Evolutionary conservation across 2,888 invertebrate species (phyloP).

Genomic region (Galerucella nymphaeae): DNA sequence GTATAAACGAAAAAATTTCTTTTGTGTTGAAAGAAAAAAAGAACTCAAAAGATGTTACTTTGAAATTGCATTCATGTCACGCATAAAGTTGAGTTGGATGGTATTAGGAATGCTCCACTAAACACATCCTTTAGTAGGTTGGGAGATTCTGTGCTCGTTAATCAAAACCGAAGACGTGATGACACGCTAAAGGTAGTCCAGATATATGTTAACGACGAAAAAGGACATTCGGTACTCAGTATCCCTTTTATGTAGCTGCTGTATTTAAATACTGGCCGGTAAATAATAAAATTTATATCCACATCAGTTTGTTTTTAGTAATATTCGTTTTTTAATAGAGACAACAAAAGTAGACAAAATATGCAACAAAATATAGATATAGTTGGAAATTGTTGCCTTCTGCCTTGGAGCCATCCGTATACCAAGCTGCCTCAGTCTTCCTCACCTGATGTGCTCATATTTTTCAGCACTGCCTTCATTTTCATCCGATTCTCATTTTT

Average conservation of each 20-base stretch:
- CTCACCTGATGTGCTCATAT: too few species aligned
- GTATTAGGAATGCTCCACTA: conserved; percentile 23
- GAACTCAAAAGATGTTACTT: conserved; percentile 9
- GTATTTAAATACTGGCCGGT: not conserved
- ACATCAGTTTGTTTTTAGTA: not conserved
- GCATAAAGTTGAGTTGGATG: conserved; percentile 24
- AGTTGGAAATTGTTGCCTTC: too few species aligned
- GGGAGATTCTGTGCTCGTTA: conserved; percentile 19
- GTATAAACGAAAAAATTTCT: not conserved
- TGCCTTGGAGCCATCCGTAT: too few species aligned
- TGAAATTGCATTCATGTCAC: conserved; percentile 20
- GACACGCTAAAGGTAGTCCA: conserved; percentile 23
- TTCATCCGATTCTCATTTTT: too few species aligned
- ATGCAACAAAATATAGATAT: too few species aligned
- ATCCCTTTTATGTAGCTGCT: not conserved
- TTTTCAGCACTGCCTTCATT: too few species aligned
- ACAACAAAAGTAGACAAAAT: too few species aligned
- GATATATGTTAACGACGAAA: conserved; percentile 22
- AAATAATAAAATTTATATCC: not conserved
- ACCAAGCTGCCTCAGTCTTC: too few species aligned
- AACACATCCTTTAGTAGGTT: conserved; percentile 15
- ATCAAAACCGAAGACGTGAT: conserved; percentile 27
- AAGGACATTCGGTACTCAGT: conserved; percentile 7
- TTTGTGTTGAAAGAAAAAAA: not conserved
- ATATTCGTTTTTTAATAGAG: too few species aligned